phyloP scores from a whole-genome alignment of 2,113 vertebrate genomes.

The Orycteropus afer region DNA sequence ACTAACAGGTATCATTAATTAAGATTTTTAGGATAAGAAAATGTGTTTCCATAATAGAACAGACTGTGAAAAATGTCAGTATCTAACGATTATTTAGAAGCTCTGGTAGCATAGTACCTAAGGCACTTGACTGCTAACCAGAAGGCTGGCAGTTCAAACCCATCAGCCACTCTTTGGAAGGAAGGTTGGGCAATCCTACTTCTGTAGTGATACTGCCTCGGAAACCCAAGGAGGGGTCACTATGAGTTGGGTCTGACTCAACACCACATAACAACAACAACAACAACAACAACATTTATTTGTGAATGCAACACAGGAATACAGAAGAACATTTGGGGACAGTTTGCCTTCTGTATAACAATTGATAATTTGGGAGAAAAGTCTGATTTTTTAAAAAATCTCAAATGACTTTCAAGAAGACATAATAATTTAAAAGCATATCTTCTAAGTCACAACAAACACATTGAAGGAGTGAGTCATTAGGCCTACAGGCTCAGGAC shows the following conservation, averaged over 20 bases:
- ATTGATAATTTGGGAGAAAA: not conserved
- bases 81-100: not conserved
- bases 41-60: not conserved
- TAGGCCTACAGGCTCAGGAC: too few relatives aligned
- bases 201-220: too few relatives aligned
- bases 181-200: too few relatives aligned
- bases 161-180: too few relatives aligned
- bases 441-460: not conserved
- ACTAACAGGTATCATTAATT: not conserved
- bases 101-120: too few relatives aligned
- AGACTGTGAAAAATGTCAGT: not conserved
- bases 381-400: not conserved
- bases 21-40: not conserved
- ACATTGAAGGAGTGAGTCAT: too few relatives aligned
- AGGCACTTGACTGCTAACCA: too few relatives aligned
- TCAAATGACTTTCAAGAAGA: conserved; percentile 30
- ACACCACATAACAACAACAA: too few relatives aligned
- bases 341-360: not conserved
- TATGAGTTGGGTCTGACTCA: too few relatives aligned
- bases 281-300: too few relatives aligned
- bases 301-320: not conserved
- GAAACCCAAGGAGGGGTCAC: too few relatives aligned
- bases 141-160: too few relatives aligned
- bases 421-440: not conserved
- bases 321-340: not conserved